phyloP scores from a whole-genome alignment of 2,888 invertebrate genomes.

The Nysson spinosus region DNA sequence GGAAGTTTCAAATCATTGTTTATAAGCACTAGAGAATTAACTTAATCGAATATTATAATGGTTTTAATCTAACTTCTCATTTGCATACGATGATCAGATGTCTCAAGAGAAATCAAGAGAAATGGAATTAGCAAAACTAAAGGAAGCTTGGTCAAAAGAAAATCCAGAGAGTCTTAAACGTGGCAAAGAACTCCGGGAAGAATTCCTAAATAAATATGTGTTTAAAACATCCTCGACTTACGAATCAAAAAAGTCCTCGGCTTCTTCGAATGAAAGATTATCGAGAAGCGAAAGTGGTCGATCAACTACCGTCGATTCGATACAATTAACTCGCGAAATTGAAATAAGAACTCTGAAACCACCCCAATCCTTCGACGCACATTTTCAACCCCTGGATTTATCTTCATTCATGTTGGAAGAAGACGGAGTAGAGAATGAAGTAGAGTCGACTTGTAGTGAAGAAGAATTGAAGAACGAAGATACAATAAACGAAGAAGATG shows the following conservation, averaged over 20 bases:
- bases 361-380: conserved; percentile 6
- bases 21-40: too few relatives aligned
- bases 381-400: conserved; percentile 29
- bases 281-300: neutral
- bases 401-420: conserved; percentile 21
- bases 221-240: neutral
- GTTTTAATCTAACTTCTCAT: too few relatives aligned
- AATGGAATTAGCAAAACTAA: conserved; percentile 47
- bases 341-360: conserved; percentile 28
- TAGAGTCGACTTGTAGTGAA: conserved; percentile 13
- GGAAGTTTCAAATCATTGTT: too few relatives aligned
- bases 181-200: conserved; percentile 50
- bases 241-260: neutral
- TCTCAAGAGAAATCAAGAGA: conserved; percentile 41
- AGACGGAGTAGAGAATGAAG: conserved; percentile 7
- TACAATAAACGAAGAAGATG: conserved; percentile 8
- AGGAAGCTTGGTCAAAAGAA: conserved; percentile 49
- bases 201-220: conserved; percentile 41
- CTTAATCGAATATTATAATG: too few relatives aligned
- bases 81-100: conserved; percentile 40
- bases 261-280: neutral
- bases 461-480: conserved; percentile 9
- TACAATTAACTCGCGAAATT: neutral
- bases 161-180: conserved; percentile 50
- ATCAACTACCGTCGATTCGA: neutral